Evolutionary conservation across 2,113 vertebrate genomes (phyloP).

Genomic region (Chionis minor): DNA sequence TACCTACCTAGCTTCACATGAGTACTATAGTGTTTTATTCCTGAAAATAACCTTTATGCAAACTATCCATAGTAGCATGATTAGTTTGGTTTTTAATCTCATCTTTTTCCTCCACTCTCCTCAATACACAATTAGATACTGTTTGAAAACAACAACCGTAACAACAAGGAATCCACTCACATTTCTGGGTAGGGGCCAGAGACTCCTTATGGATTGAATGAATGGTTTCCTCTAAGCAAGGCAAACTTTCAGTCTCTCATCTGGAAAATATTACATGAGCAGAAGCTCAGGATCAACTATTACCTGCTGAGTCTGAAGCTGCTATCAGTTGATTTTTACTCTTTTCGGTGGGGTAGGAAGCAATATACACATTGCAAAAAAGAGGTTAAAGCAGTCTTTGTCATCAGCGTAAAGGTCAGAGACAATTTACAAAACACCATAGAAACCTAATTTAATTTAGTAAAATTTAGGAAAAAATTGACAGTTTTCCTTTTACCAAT

Average conservation of each 20-base stretch:
- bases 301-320: neutral
- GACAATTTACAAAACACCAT: neutral
- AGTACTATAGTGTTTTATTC: neutral
- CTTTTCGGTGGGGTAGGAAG: neutral
- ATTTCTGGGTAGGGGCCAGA: neutral
- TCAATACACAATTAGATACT: neutral
- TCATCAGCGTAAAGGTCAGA: neutral
- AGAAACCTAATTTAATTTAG: neutral
- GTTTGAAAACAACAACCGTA: slow-evolving; percentile 13
- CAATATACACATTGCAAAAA: neutral
- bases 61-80: neutral
- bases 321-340: neutral
- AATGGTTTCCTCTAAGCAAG: slow-evolving; percentile 28
- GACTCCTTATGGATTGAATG: neutral
- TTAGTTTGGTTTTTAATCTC: neutral
- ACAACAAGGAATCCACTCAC: neutral
- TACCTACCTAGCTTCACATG: neutral
- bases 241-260: neutral
- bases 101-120: neutral
- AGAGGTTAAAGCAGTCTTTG: neutral
- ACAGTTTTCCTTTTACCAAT: neutral
- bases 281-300: neutral
- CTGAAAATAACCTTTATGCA: neutral
- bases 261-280: neutral
- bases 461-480: neutral